A percentile compares a stretch with the other conserved stretches of the same genome.
phyloP scores from a whole-genome alignment of 2,888 invertebrate genomes.

The Meiosimyza platycephala region DNA sequence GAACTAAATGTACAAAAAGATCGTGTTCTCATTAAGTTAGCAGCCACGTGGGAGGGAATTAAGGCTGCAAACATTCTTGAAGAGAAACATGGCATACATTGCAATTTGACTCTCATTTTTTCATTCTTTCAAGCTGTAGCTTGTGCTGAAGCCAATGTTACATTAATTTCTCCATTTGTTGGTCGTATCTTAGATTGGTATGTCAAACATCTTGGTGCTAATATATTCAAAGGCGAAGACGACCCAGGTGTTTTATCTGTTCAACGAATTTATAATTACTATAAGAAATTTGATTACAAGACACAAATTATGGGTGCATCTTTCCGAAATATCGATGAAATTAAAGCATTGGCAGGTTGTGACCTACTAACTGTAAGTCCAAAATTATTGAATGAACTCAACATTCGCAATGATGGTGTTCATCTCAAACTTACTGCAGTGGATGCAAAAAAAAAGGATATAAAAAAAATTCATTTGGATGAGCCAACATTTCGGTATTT shows the following conservation, averaged over 20 bases:
- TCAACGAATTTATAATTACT: conserved; percentile 96
- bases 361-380: conserved; percentile 97
- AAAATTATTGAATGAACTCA: conserved; percentile 86
- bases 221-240: conserved; percentile 80
- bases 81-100: conserved; percentile 92
- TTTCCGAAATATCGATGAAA: conserved; percentile 95
- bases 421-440: conserved; percentile 71
- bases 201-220: conserved; percentile 84
- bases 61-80: conserved; percentile 96
- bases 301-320: conserved; percentile 99
- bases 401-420: conserved; percentile 78
- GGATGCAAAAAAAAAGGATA: conserved; percentile 72
- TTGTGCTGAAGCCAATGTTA: conserved; percentile 97
- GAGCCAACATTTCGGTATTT: conserved; percentile 95
- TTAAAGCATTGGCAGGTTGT: conserved; percentile 93
- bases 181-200: conserved; percentile 99
- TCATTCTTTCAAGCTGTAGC: conserved; percentile 97
- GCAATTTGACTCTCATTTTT: conserved; percentile 97
- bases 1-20: conserved; percentile 91
- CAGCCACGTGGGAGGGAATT: conserved; percentile 99
- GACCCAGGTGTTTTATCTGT: conserved; percentile 98
- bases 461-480: conserved; percentile 80
- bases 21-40: conserved; percentile 95
- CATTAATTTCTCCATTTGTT: conserved; percentile 98
- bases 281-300: conserved; percentile 96